Conservation (phyloP, 2,888 invertebrate species). For the Timema cristinae region DNA sequence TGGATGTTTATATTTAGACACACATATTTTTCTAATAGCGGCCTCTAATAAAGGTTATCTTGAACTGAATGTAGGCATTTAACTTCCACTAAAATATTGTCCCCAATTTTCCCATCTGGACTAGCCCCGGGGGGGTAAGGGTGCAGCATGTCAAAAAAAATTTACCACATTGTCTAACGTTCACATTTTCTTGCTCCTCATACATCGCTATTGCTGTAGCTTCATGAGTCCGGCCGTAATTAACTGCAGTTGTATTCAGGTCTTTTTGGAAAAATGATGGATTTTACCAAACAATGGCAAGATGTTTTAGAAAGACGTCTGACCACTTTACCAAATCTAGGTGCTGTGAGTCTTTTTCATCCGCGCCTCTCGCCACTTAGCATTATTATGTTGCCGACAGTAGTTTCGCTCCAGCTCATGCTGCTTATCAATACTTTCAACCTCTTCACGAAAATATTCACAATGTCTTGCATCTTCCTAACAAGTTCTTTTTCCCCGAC, state of each 20-base stretch:
- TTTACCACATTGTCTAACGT: background rate
- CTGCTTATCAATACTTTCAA: constrained; percentile 3
- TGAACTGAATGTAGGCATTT: background rate
- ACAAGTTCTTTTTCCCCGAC: background rate
- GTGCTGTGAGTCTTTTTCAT: constrained; percentile 16
- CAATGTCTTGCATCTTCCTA: background rate
- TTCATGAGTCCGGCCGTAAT: background rate
- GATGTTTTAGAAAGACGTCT: background rate
- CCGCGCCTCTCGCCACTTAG: too few relatives aligned
- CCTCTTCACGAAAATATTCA: constrained; percentile 7
- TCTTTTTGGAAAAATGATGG: background rate
- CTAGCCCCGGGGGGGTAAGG: background rate
- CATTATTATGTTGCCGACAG: background rate
- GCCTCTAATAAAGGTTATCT: too few relatives aligned
- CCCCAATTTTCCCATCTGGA: background rate
- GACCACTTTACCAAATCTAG: background rate
- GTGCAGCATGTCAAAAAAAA: background rate
- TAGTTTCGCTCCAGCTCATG: background rate
- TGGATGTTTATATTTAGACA: background rate
- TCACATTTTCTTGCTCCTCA: background rate
- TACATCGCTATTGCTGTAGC: background rate
- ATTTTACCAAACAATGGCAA: constrained; percentile 7
- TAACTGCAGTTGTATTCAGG: background rate
- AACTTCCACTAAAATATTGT: background rate
- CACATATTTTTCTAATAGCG: background rate